These are phyloP conservation scores for Caerostris darwini DNA, from an alignment of 1,140 invertebrate species.

Conservation along the genomic window DNA sequence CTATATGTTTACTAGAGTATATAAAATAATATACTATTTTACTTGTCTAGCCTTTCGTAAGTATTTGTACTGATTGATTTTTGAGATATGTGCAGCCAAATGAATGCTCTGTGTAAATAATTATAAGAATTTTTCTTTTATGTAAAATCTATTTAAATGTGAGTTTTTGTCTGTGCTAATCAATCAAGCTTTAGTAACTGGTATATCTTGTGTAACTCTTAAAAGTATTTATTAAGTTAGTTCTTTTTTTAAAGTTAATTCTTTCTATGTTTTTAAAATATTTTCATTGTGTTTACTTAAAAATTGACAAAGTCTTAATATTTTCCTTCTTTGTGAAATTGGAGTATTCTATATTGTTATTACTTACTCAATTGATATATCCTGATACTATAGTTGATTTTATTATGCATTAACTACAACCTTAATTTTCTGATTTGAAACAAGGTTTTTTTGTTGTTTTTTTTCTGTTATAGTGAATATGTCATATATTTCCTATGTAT, in stretches of 20 bases:
- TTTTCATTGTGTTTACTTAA: neutral
- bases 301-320: neutral
- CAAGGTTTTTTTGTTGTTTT: neutral
- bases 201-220: neutral
- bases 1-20: neutral
- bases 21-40: slow-evolving; percentile 18
- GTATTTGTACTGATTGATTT: neutral
- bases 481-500: slow-evolving; percentile 6
- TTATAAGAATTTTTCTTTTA: neutral
- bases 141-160: slow-evolving; percentile 48
- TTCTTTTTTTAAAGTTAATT: neutral
- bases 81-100: slow-evolving; percentile 26
- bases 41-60: neutral
- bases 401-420: neutral
- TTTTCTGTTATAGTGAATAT: neutral
- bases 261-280: neutral
- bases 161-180: neutral
- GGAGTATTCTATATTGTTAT: neutral
- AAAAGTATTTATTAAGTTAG: neutral
- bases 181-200: neutral
- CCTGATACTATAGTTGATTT: neutral
- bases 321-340: neutral
- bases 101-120: slow-evolving; percentile 35
- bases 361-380: neutral
- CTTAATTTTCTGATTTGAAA: neutral